phyloP scores from a whole-genome alignment of 2,113 vertebrate species.

The Rhinopithecus roxellana region DNA sequence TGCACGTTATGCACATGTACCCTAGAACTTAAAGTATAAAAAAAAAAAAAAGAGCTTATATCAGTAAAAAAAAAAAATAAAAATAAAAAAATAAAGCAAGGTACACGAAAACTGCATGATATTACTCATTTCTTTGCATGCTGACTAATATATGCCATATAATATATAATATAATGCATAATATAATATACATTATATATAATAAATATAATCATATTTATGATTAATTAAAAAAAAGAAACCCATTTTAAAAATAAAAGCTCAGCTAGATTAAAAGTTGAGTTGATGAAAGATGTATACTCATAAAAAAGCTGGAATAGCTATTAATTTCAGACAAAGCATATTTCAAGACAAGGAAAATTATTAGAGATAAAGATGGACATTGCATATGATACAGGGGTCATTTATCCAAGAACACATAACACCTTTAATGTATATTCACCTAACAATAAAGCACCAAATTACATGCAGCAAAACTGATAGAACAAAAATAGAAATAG shows the following conservation, averaged over 20 bases:
- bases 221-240: background rate
- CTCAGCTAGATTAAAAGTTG: background rate
- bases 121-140: no score
- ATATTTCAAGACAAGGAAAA: background rate
- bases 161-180: no score
- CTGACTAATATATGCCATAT: no score
- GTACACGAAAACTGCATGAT: no score
- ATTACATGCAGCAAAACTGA: background rate
- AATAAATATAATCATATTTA: no score
- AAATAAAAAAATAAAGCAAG: no score
- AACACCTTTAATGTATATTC: background rate
- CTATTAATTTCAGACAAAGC: background rate
- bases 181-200: no score
- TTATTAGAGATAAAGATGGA: background rate
- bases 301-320: background rate
- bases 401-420: background rate
- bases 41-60: no score
- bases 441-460: background rate
- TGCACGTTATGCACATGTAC: no score
- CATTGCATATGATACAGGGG: background rate
- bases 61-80: no score
- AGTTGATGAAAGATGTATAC: background rate
- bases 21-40: no score
- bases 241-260: background rate
- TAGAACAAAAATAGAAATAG: background rate